phyloP scores from a whole-genome alignment of 2,888 invertebrate genomes.

The Listrodromus nycthemerus region DNA sequence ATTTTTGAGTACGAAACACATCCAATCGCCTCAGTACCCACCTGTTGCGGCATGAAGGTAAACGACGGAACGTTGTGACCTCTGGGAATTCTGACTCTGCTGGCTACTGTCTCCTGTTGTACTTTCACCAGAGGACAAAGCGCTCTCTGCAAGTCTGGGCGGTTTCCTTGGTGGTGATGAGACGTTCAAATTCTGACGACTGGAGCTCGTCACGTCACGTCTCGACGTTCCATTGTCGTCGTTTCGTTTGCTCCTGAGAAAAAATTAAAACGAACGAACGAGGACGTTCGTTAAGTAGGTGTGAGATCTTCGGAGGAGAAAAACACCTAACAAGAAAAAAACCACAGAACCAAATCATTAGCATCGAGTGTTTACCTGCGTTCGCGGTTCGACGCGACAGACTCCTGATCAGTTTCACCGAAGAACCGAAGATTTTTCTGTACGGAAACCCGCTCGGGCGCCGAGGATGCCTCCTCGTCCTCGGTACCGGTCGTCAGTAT shows the following conservation, averaged over 20 bases:
- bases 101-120: conserved; percentile 87
- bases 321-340: neutral
- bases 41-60: conserved; percentile 94
- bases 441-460: conserved; percentile 81
- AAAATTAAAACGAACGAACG: neutral
- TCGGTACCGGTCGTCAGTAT: conserved; percentile 86
- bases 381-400: conserved; percentile 83
- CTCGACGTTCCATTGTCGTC: conserved; percentile 79
- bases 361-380: conserved; percentile 75
- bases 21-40: conserved; percentile 75
- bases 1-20: no score
- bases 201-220: conserved; percentile 78
- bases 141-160: conserved; percentile 81
- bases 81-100: conserved; percentile 85
- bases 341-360: neutral
- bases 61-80: conserved; percentile 92
- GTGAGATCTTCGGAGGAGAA: neutral
- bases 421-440: conserved; percentile 92
- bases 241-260: conserved; percentile 58
- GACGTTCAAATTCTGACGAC: conserved; percentile 79
- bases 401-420: conserved; percentile 93
- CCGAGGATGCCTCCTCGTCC: conserved; percentile 85
- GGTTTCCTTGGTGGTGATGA: conserved; percentile 79
- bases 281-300: neutral
- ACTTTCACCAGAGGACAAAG: conserved; percentile 83